Evolutionary conservation across 2,888 invertebrate species (phyloP), one percentile per base, ranked within the genome.

Genomic region (Orthonychiurus folsomi): DNA sequence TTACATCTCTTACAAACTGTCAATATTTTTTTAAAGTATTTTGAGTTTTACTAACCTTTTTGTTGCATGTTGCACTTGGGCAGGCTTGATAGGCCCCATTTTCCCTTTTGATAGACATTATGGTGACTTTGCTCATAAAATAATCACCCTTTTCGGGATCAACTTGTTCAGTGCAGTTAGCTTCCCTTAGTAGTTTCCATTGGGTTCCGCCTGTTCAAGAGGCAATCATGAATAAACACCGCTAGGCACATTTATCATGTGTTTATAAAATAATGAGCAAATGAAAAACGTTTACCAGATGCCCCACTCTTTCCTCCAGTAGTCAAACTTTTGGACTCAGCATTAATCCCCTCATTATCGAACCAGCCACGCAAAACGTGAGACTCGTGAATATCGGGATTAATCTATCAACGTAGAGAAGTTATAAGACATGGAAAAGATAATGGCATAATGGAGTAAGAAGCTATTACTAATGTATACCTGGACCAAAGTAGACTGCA

Each of bases 1-100:
- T 15, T 18, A 18, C 50, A 59, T 21, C 54, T 3, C 50, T 60
- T 37, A 26, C 52, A 48, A 23, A 53, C 20, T 53, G 20, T 12
- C 24, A 55, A 3, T 3, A 23, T n/a, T 5, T 24, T 3, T 5
- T 25, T n/a, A n/a, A n/a, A n/a, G n/a, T n/a, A n/a, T n/a, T n/a
- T n/a, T n/a, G n/a, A 57, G 3, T 57, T 5, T 56, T 55, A 59
- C 53, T 60, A 68, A 79, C 81, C 78, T 99, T 99, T 78, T 99
- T 99, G 76, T 95, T 94, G 78, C 99, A 99, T 59, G 85, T 85
- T 1, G 87, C 84, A 58, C 84, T 82, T 0, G 94, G 89, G 73
- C 99, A 99, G 0, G 96, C 89, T 79, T 88, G 88, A 78, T 99
- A 99, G 60, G 93, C 79, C 2, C 87, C 84, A 77, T 91, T 94